A percentile compares a stretch with the other conserved stretches of the same genome.
Conservation (phyloP, 2,888 invertebrate species). For the Nipponacmea schrenckii region DNA sequence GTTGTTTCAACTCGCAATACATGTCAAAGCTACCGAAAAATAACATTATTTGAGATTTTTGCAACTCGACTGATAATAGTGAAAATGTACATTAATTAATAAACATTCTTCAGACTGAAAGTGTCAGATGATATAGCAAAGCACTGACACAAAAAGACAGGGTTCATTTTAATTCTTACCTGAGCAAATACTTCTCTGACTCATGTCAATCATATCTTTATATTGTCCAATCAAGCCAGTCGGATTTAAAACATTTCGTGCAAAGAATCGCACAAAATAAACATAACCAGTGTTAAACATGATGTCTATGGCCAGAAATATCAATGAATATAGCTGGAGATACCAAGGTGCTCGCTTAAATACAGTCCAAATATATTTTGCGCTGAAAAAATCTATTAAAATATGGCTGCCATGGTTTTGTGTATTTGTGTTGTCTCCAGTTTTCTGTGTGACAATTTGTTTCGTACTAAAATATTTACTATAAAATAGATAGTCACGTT, state of each 20-base stretch:
- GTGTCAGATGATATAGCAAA: too few species aligned
- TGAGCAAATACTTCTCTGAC: constrained; percentile 49
- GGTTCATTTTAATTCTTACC: constrained; percentile 30
- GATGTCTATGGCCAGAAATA: constrained; percentile 44
- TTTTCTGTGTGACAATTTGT: neutral
- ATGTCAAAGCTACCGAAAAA: too few species aligned
- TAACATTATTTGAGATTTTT: too few species aligned
- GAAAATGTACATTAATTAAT: too few species aligned
- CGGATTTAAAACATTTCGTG: constrained; percentile 39
- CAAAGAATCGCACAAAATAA: constrained; percentile 43
- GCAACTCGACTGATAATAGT: too few species aligned
- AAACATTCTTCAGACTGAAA: too few species aligned
- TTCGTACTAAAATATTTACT: neutral
- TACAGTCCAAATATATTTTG: constrained; percentile 43
- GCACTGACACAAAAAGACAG: too few species aligned
- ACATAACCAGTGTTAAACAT: constrained; percentile 41
- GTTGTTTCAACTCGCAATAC: too few species aligned
- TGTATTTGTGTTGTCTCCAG: neutral
- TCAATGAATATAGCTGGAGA: constrained; percentile 43
- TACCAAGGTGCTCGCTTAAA: constrained; percentile 52
- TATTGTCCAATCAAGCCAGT: constrained; percentile 48
- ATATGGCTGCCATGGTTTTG: constrained; percentile 33
- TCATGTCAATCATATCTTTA: constrained; percentile 47
- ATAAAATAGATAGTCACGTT: neutral
- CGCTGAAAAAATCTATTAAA: constrained; percentile 51